These are phyloP conservation scores for Alloplasta piceator DNA, from an alignment of 2,888 invertebrate genomes.

Conservation along the genomic window DNA sequence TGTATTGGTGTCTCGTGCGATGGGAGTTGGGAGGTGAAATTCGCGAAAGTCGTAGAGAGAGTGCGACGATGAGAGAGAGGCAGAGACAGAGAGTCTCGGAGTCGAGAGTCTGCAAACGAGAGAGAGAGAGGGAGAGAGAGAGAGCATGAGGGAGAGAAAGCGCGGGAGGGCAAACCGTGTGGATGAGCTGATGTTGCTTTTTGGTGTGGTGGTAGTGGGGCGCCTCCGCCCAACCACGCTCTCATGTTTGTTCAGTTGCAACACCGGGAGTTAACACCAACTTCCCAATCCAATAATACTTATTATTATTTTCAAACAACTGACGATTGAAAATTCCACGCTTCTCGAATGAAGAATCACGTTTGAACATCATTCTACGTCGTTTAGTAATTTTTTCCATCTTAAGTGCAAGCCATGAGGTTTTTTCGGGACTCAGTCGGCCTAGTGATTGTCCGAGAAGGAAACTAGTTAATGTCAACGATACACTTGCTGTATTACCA, in stretches of 20 bases:
- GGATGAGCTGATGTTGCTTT: slow-evolving; percentile 72
- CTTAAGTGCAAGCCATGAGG: no score
- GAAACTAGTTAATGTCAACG: no score
- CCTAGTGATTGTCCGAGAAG: not conserved
- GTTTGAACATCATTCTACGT: not conserved
- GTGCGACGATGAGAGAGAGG: slow-evolving; percentile 44
- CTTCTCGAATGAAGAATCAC: not conserved
- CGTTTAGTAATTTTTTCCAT: no score
- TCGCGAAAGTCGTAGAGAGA: slow-evolving; percentile 52
- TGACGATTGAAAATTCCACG: not conserved
- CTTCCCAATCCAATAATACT: slow-evolving; percentile 1
- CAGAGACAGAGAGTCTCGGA: slow-evolving; percentile 55
- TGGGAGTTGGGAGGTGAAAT: slow-evolving; percentile 58
- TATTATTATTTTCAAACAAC: not conserved
- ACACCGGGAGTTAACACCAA: slow-evolving; percentile 21
- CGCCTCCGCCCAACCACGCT: slow-evolving; percentile 53
- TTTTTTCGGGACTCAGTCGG: no score
- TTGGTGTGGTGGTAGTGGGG: slow-evolving; percentile 63
- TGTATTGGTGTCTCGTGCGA: slow-evolving; percentile 33
- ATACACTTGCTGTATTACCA: slow-evolving; percentile 25
- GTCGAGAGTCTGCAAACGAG: slow-evolving; percentile 20
- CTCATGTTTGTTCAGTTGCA: slow-evolving; percentile 19
- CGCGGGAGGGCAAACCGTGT: slow-evolving; percentile 69
- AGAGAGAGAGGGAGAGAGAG: slow-evolving; percentile 54
- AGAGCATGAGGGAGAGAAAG: slow-evolving; percentile 66